Evolutionary conservation across 1,140 invertebrate species (phyloP), one percentile per base, ranked within the genome.

Genomic region (Macrobrachium nipponense): DNA sequence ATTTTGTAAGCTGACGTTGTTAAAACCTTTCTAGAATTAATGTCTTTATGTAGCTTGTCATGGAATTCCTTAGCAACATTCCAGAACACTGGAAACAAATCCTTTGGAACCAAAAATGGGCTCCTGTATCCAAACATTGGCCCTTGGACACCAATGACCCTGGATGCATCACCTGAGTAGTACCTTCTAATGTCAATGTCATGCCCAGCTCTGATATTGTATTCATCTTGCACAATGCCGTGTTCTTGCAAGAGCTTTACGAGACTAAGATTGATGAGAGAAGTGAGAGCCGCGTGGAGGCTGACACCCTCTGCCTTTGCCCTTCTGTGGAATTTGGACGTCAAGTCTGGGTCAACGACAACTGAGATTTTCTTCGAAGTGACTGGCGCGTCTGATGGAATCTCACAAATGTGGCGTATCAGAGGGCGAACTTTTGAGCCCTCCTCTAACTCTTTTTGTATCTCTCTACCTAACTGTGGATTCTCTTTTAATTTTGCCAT

Each of bases 101-200:
- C 68, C 20, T 62, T 64, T 7, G 84, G 20, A 4, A 60, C 44
- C 64, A 15, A 58, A 60, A 80, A 80, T 11, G 76, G 51, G 12
- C 36, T 72, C 59, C 58, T 80, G 44, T 73, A 86, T 23, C 64
- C 23, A 73, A 86, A 80, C n/a, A 44, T 43, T 43, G 84, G 66
- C 4, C 80, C 14, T 44, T 86, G 84, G 20, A 23, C 64, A n/a
- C 84, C 78, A 44, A 80, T 58, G 27, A 66, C 73, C 12, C 36
- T 18, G 17, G 84, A 73, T 15, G 84, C 73, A n/a, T 86, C 77
- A 5, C 84, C 84, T 11, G 20, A 11, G 43, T 86, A 86, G 51
- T 86, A 86, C 7, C 84, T 51, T 11, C 84, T n/a, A 12, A 86
- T 23, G 68, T 36, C 64, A n/a, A 86, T 11, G 23, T 80, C 77